Evolutionary conservation across 1,140 invertebrate species (phyloP).

Genomic region (Apis cerana): DNA sequence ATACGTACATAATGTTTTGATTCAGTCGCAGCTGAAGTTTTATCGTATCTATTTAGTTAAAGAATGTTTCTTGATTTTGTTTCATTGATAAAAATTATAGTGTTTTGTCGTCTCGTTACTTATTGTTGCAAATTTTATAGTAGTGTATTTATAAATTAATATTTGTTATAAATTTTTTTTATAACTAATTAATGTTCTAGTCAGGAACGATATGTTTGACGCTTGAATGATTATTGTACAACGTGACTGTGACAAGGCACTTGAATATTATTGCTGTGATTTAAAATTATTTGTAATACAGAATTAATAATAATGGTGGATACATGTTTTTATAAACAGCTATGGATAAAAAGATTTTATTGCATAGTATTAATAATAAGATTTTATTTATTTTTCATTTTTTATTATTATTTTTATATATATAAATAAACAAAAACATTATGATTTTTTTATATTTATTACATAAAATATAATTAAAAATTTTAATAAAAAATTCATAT

Average conservation of each 20-base stretch:
- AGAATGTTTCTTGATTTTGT: slow-evolving; percentile 26
- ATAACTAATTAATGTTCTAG: neutral
- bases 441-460: neutral
- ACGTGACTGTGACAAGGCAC: slow-evolving; percentile 20
- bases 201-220: neutral
- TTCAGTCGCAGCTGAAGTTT: slow-evolving; percentile 42
- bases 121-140: neutral
- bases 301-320: neutral
- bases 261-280: neutral
- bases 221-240: slow-evolving; percentile 9
- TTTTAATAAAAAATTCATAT: neutral
- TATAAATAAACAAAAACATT: neutral
- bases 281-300: slow-evolving; percentile 5
- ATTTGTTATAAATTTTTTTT: slow-evolving; percentile 13
- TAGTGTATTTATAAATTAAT: neutral
- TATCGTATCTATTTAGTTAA: slow-evolving; percentile 11
- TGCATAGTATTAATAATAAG: neutral
- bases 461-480: neutral
- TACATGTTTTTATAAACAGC: slow-evolving; percentile 26
- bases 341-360: neutral
- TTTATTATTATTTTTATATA: neutral
- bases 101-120: neutral
- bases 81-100: neutral
- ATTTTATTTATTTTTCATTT: neutral
- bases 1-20: slow-evolving; percentile 49